Evolutionary conservation across 2,113 vertebrate genomes (phyloP), one percentile per base, ranked within the genome.

Genomic region (Suricata suricatta): DNA sequence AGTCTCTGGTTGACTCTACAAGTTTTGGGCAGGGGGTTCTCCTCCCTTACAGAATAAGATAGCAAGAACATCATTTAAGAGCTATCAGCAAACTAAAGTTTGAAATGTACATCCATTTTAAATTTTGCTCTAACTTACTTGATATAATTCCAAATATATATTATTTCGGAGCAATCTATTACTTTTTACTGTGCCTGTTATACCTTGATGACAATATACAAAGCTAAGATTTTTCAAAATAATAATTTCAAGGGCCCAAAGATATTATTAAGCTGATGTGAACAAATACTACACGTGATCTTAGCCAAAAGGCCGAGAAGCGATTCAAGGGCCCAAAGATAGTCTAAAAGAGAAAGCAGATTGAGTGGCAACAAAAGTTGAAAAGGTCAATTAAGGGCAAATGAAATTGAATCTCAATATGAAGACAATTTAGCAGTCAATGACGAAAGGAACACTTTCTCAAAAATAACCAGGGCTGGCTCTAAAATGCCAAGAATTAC

Each of bases 401-500:
- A 87, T 47, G 44, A 94, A 95, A 94, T 2, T 68, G 33, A 35
- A 83, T 25, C 83, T 25, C 63, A 94, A 83, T 14, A 68, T 19
- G 17, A 83, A 63, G 52, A 96, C 33, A 57, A 47, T 74, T 57
- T 83, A 84, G 33, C 38, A 44, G 31, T 25, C 33, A 64, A 80
- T 14, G 41, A 60, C 4, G 11, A 89, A 72, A 88, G 21, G 12
- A 8, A 13, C 14, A 1, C 6, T 5, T 80, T 79, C 57, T 74
- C 35, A 76, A 60, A 88, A 11, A 87, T 77, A 82, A 88, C 17
- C 35, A 44, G 77, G 83, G 72, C 44, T 68, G 38, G 88, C 44
- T 89, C 31, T 21, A 76, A 96, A 89, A 79, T 54, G 74, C n/a
- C 68, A 72, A 80, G 47, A 87, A 71, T 87, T 60, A 94, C 41